Evolutionary conservation across 2,113 vertebrate species (phyloP).

Genomic region (Phocoena phocoena): DNA sequence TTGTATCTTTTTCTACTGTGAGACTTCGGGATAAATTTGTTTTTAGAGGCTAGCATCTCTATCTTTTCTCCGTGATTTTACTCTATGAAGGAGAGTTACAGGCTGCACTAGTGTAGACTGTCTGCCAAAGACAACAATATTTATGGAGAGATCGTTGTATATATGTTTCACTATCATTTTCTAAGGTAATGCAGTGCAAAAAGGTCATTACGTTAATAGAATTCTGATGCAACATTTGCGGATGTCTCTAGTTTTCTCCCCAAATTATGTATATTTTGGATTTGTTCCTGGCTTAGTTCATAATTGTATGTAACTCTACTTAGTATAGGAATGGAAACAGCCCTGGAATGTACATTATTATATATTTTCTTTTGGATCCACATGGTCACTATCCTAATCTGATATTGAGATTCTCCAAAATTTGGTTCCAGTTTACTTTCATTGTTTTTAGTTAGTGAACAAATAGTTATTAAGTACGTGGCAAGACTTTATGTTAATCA

Average conservation of each 20-base stretch:
- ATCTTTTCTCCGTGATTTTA: not conserved
- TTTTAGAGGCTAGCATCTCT: not conserved
- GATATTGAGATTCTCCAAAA: constrained; percentile 14
- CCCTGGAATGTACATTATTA: not conserved
- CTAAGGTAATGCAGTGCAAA: not conserved
- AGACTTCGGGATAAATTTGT: not conserved
- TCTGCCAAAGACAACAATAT: not conserved
- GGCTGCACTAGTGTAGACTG: not conserved
- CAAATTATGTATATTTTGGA: not conserved
- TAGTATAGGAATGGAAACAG: constrained; percentile 1
- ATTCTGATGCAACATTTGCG: not conserved
- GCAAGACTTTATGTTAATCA: not conserved
- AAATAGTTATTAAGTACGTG: not conserved
- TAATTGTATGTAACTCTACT: not conserved
- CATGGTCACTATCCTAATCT: not conserved
- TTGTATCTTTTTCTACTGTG: not conserved
- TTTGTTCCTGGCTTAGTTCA: not conserved
- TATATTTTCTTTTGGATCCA: not conserved
- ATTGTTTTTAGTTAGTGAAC: not conserved
- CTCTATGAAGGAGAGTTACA: constrained; percentile 1
- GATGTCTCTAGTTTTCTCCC: not conserved
- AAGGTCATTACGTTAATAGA: not conserved
- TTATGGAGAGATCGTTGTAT: not conserved
- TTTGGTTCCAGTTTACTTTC: not conserved
- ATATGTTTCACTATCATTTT: not conserved